These are phyloP conservation scores for human (Homo sapiens) DNA, from an alignment of 2,113 vertebrate genomes.

Conservation along the genomic window GRCh38 chr11:100942501-100943000, in stretches of 20 bases:
- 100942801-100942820: background rate
- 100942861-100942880: background rate
- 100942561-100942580: background rate
- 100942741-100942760: slow-evolving; percentile 22
- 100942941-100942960: background rate
- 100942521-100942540: background rate
- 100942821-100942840: background rate
- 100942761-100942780: slow-evolving; percentile 10
- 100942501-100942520: background rate
- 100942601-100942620: background rate
- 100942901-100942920: background rate
- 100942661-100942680: background rate
- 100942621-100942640: background rate
- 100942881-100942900: background rate
- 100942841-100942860: background rate
- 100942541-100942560: background rate
- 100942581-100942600: background rate
- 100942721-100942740: slow-evolving; percentile 34
- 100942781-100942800: background rate
- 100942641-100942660: slow-evolving; percentile 30
- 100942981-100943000: background rate
- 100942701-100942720: background rate
- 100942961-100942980: background rate
- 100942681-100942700: background rate
- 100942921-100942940: background rate